A percentile compares a stretch with the other conserved stretches of the same genome.
These are phyloP conservation scores for Gymnobelideus leadbeateri DNA, from an alignment of 2,113 vertebrate genomes.

Conservation along the genomic window DNA sequence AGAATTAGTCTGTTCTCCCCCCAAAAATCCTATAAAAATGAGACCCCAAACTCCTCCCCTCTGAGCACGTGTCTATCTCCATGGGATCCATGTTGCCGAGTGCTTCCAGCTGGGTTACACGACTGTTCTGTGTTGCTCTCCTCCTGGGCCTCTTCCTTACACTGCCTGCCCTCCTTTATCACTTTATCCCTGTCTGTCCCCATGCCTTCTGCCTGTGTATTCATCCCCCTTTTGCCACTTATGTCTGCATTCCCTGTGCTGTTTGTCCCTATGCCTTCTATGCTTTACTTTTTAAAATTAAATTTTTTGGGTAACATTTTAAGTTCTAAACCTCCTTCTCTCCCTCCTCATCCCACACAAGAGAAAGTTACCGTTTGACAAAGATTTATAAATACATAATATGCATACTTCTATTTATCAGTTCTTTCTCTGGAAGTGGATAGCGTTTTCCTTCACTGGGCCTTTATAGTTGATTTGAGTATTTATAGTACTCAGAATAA, in stretches of 20 bases:
- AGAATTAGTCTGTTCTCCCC: neutral
- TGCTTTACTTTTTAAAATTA: neutral
- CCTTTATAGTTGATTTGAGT: neutral
- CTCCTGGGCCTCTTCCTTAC: neutral
- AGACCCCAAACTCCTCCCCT: neutral
- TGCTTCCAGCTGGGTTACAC: neutral
- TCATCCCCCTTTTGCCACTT: neutral
- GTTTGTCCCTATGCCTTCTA: neutral
- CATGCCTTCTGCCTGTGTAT: neutral
- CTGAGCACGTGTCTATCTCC: neutral
- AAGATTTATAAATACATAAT: neutral
- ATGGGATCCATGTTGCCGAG: neutral
- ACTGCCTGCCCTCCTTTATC: neutral
- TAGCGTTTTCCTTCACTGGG: neutral
- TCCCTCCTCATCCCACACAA: neutral
- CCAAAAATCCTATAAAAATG: neutral
- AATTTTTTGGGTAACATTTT: neutral
- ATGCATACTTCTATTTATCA: neutral
- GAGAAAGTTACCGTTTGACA: neutral
- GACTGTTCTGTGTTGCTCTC: neutral
- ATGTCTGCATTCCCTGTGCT: neutral
- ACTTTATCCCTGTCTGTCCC: neutral
- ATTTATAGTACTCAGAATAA: neutral
- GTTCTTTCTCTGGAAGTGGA: neutral
- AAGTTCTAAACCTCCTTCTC: neutral